phyloP scores from a whole-genome alignment of 2,797 vertebrate species.

The Clangula hyemalis region DNA sequence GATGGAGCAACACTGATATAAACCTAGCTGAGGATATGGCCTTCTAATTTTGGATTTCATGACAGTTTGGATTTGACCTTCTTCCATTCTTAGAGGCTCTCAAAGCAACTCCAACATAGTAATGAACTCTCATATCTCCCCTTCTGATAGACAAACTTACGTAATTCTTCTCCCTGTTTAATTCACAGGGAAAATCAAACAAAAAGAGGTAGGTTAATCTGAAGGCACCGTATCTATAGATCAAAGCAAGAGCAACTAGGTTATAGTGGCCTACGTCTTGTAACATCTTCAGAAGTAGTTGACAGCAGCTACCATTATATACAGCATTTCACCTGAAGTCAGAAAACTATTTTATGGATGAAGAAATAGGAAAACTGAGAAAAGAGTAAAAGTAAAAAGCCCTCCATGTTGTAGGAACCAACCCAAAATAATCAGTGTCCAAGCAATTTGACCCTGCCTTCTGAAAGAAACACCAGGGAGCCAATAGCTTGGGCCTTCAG shows the following conservation, averaged over 20 bases:
- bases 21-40: slow-evolving; percentile 39
- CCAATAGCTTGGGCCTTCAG: not conserved
- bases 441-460: not conserved
- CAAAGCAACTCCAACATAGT: not conserved
- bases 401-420: not conserved
- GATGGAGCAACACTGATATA: not conserved
- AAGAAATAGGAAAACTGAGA: not conserved
- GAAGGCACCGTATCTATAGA: not conserved
- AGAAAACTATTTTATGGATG: not conserved
- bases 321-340: not conserved
- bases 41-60: not conserved
- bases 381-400: not conserved
- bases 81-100: not conserved
- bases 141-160: not conserved
- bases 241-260: not conserved
- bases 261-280: not conserved
- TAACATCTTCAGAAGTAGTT: not conserved
- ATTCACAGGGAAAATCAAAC: not conserved
- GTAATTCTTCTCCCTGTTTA: not conserved
- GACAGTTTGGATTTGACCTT: not conserved
- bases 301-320: not conserved
- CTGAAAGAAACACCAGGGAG: accelerated
- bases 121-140: not conserved
- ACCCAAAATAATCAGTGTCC: not conserved
- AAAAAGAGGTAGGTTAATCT: not conserved